A percentile compares a stretch with the other conserved stretches of the same genome.
Conservation (phyloP, 2,797 vertebrate species). For the Enteromius anoplus region DNA sequence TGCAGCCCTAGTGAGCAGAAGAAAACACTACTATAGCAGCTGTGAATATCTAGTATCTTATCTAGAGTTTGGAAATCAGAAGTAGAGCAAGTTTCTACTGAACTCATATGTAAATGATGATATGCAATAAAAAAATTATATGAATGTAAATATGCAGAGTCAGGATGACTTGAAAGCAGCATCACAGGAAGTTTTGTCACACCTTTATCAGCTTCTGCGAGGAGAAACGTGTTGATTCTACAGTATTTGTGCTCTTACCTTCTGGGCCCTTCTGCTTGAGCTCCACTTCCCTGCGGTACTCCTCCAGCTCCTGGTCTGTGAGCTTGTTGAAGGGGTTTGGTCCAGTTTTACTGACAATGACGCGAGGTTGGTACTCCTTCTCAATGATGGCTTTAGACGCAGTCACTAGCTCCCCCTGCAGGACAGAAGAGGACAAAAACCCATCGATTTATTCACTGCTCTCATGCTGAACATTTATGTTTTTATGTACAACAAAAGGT, state of each 20-base stretch:
- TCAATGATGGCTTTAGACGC: conserved; percentile 99
- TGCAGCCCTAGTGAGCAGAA: background rate
- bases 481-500: background rate
- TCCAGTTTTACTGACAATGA: conserved; percentile 91
- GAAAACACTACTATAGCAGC: background rate
- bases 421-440: conserved; percentile 36
- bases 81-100: too few relatives aligned
- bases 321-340: conserved; percentile 97
- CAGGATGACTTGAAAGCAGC: background rate
- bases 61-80: too few relatives aligned
- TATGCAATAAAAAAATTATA: too few relatives aligned
- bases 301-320: conserved; percentile 93
- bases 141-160: background rate
- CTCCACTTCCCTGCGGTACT: conserved; percentile 93
- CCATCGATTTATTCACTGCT: background rate
- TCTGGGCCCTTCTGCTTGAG: conserved; percentile 90
- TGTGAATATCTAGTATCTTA: background rate
- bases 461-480: background rate
- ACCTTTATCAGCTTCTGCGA: background rate
- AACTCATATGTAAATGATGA: background rate
- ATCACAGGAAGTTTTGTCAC: background rate
- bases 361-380: conserved; percentile 96
- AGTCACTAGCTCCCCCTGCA: conserved; percentile 93
- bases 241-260: conserved; percentile 73
- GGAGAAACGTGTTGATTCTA: background rate